Evolutionary conservation across 1,140 invertebrate genomes (phyloP).

Genomic region (Aphelinus atriplicis): DNA sequence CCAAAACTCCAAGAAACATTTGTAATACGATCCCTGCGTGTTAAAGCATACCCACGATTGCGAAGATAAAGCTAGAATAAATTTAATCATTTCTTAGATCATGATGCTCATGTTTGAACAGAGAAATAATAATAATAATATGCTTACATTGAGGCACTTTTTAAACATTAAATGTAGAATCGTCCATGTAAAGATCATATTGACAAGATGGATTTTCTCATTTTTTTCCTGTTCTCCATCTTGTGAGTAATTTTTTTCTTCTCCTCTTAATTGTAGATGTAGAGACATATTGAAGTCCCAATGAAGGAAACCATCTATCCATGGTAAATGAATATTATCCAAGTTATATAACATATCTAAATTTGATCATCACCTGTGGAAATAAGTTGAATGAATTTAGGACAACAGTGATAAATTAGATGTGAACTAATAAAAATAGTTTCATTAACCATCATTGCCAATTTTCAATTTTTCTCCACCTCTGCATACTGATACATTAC

Average conservation of each 20-base stretch:
- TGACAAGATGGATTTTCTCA: constrained; percentile 9
- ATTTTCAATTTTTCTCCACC: too few species aligned
- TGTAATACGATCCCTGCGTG: constrained; percentile 9
- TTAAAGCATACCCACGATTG: constrained; percentile 3
- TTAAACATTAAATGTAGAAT: constrained; percentile 15
- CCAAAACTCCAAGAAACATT: constrained; percentile 25
- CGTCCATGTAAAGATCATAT: constrained; percentile 26
- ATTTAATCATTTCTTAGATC: not conserved
- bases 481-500: too few species aligned
- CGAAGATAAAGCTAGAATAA: constrained; percentile 26
- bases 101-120: not conserved
- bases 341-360: constrained; percentile 26
- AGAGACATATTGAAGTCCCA: constrained; percentile 5
- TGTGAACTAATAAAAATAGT: too few species aligned
- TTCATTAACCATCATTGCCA: too few species aligned
- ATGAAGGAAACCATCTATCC: constrained; percentile 12
- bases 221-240: not conserved
- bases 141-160: constrained; percentile 32
- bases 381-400: not conserved
- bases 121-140: not conserved
- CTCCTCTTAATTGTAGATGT: constrained; percentile 20
- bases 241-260: constrained; percentile 9
- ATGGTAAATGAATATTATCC: constrained; percentile 14
- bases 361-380: constrained; percentile 2
- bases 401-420: too few species aligned